Evolutionary conservation across 2,888 invertebrate species (phyloP).

Genomic region (Acanthosoma haemorrhoidale): DNA sequence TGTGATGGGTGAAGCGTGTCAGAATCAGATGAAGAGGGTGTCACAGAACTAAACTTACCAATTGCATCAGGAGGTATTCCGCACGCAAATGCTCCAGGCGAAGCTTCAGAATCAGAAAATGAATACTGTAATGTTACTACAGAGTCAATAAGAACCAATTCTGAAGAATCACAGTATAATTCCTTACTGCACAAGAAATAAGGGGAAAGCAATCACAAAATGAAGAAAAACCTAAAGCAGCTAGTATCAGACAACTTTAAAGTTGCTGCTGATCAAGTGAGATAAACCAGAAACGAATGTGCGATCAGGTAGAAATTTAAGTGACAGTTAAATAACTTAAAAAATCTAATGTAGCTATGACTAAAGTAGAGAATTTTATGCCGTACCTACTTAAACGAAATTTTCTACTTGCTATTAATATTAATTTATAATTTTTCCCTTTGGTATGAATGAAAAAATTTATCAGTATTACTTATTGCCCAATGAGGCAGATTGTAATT

Average conservation of each 20-base stretch:
- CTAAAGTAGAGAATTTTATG: conserved; percentile 9
- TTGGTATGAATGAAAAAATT: too few species aligned
- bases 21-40: conserved; percentile 36
- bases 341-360: neutral
- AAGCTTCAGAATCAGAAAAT: conserved; percentile 19
- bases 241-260: conserved; percentile 13
- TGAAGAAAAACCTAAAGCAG: conserved; percentile 29
- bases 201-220: conserved; percentile 35
- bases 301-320: conserved; percentile 34
- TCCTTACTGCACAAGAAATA: conserved; percentile 34
- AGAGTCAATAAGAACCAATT: conserved; percentile 32
- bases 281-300: conserved; percentile 31
- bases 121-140: conserved; percentile 31
- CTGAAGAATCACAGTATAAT: conserved; percentile 32
- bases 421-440: neutral
- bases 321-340: conserved; percentile 29
- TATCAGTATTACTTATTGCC: too few species aligned
- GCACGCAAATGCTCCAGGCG: neutral
- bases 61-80: neutral
- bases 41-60: neutral
- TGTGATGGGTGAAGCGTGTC: conserved; percentile 36
- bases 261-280: conserved; percentile 30
- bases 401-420: neutral
- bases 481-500: too few species aligned
- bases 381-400: neutral